Base-by-base conservation (phyloP, 2,888 invertebrate species). In the Crocallis elinguaria region DNA sequence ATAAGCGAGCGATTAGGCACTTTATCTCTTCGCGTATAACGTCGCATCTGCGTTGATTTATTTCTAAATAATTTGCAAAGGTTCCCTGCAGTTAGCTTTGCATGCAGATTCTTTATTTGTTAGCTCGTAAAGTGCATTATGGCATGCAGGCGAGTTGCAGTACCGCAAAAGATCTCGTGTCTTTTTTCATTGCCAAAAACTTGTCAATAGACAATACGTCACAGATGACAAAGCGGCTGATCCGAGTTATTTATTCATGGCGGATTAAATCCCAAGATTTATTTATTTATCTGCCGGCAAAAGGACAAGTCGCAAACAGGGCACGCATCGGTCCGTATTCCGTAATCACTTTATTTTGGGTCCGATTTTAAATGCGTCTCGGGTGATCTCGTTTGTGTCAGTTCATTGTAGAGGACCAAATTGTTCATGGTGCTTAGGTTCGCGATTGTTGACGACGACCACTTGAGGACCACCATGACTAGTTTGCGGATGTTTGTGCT, bases 161-260 rank as follows among this genome's bases (percentile, higher is more conserved):
- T 16, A 27, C n/a, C 12, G 43, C 19, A 36, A 29, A 46, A 13
- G 11, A 13, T 12, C 16, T 42, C 25, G 44, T 30, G 56, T 49
- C n/a, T 30, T 55, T 56, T 49, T 45, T 62, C 65, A 59, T 66
- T 58, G 60, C 67, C 73, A 78, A 78, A 52, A 79, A 78, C 73
- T 78, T 84, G 88, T 88, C 87, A 88, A 86, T 83, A 77, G 77
- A 86, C 77, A 84, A 88, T 86, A 79, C 78, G 83, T 83, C 84
- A 82, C 71, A 67, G 74, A 79, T 77, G 86, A 88, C 89, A 90
- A 88, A 84, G 82, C 77, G 73, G 69, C 69, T 80, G 77, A 82
- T 79, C 75, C 68, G 78, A 78, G 80, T 81, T 83, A 88, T 85
- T 85, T 88, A 89, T 90, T 90, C 90, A 91, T 88, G 81, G 84